Percentiles rank a stretch among this genome's conserved stretches.
Evolutionary conservation across 2,113 vertebrate species (phyloP).

Genomic region (Gavialis gangeticus): DNA sequence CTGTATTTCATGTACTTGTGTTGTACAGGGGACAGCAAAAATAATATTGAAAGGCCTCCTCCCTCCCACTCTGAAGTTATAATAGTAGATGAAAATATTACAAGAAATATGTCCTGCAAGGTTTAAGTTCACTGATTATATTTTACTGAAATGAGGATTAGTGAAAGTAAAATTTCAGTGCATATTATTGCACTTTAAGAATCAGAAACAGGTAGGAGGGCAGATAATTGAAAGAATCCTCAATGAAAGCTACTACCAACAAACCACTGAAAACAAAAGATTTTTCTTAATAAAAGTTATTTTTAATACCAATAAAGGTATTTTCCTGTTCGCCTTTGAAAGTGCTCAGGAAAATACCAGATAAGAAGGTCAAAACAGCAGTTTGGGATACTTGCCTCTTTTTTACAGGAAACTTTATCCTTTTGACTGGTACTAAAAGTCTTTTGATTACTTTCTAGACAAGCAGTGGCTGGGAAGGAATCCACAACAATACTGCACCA

Average conservation of each 20-base stretch:
- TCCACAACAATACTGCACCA: conserved; percentile 99
- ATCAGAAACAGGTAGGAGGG: not conserved
- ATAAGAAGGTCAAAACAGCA: not conserved
- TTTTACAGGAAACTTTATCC: conserved; percentile 66
- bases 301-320: too few species aligned
- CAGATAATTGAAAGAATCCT: not conserved
- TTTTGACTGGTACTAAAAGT: conserved; percentile 36
- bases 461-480: conserved; percentile 67
- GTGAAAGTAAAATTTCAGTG: not conserved
- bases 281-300: too few species aligned
- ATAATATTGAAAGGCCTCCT: not conserved
- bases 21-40: not conserved
- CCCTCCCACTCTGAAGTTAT: not conserved
- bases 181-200: not conserved
- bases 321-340: too few species aligned
- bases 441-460: conserved; percentile 44
- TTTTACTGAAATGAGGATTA: not conserved
- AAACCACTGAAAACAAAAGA: rapidly evolving
- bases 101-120: not conserved
- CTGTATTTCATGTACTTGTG: not conserved
- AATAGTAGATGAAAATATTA: not conserved
- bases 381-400: conserved; percentile 81
- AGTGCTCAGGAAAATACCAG: too few species aligned
- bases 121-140: not conserved
- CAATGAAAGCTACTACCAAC: not conserved